These are phyloP conservation scores for Gambusia yucatana DNA, from an alignment of 2,797 vertebrate species.

Conservation along the genomic window DNA sequence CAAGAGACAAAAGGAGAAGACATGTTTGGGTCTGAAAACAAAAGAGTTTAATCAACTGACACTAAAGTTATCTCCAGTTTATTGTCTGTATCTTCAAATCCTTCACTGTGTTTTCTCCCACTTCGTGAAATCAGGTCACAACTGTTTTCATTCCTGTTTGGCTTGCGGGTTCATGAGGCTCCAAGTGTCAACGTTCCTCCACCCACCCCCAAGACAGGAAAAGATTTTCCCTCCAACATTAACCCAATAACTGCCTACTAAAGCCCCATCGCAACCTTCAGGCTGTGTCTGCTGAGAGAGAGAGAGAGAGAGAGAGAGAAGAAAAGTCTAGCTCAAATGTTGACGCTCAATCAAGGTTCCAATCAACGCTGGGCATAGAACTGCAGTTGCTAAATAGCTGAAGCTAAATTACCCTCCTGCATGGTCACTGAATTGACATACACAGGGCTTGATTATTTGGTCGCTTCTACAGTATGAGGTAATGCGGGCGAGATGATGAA, in stretches of 20 bases:
- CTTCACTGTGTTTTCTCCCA: conserved; percentile 28
- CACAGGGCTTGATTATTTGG: conserved; percentile 20
- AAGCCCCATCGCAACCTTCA: conserved; percentile 20
- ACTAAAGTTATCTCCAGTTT: conserved; percentile 23
- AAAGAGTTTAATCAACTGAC: background rate
- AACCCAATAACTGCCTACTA: conserved; percentile 75
- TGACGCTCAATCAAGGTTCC: conserved; percentile 8
- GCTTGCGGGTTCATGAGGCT: conserved; percentile 75
- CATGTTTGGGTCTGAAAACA: background rate
- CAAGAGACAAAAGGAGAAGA: background rate
- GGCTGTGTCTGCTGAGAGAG: conserved; percentile 1
- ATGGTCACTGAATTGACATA: conserved; percentile 26
- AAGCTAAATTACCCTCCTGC: conserved; percentile 25
- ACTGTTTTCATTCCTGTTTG: conserved; percentile 79
- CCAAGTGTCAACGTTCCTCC: conserved; percentile 73
- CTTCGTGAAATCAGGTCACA: conserved; percentile 76
- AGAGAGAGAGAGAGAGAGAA: conserved; percentile 10
- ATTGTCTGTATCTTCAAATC: conserved; percentile 44
- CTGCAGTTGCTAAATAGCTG: conserved; percentile 35
- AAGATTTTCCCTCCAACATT: conserved; percentile 74
- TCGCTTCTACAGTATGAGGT: conserved; percentile 53
- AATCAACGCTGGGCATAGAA: conserved; percentile 28
- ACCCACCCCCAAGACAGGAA: conserved; percentile 80
- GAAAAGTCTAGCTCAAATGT: conserved; percentile 9
- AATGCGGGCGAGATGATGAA: conserved; percentile 53